Evolutionary conservation across 1,140 invertebrate genomes (phyloP).

Genomic region (Melitaea cinxia): DNA sequence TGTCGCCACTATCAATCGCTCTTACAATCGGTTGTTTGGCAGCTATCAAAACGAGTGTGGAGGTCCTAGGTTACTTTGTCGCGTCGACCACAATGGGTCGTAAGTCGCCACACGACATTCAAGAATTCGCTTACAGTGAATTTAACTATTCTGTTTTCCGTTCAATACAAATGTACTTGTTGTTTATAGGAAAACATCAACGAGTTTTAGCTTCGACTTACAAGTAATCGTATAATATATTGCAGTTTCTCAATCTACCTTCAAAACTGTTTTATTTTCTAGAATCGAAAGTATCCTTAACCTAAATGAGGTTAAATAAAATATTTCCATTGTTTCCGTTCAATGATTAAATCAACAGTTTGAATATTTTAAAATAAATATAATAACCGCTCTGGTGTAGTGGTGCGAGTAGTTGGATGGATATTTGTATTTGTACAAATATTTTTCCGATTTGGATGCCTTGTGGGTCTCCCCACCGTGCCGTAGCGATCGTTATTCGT

Average conservation of each 20-base stretch:
- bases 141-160: constrained; percentile 70
- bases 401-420: too few species aligned
- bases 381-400: too few species aligned
- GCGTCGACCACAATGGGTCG: constrained; percentile 61
- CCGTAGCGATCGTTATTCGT: too few species aligned
- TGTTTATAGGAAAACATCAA: constrained; percentile 32
- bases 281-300: not conserved
- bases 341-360: too few species aligned
- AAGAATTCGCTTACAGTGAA: constrained; percentile 64
- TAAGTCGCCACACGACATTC: constrained; percentile 50
- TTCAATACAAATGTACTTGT: constrained; percentile 53
- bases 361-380: too few species aligned
- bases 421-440: too few species aligned
- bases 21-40: constrained; percentile 28
- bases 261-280: not conserved
- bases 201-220: constrained; percentile 2
- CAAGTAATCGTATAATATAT: too few species aligned
- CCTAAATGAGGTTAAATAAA: not conserved
- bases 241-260: not conserved
- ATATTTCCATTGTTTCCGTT: not conserved
- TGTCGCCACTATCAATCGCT: constrained; percentile 24
- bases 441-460: too few species aligned
- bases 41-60: constrained; percentile 33
- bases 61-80: constrained; percentile 54
- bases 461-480: too few species aligned